A percentile compares a stretch with the other conserved stretches of the same genome.
These are phyloP conservation scores for Chaetogeoica ovagalla DNA, from an alignment of 2,888 invertebrate species.

Conservation along the genomic window DNA sequence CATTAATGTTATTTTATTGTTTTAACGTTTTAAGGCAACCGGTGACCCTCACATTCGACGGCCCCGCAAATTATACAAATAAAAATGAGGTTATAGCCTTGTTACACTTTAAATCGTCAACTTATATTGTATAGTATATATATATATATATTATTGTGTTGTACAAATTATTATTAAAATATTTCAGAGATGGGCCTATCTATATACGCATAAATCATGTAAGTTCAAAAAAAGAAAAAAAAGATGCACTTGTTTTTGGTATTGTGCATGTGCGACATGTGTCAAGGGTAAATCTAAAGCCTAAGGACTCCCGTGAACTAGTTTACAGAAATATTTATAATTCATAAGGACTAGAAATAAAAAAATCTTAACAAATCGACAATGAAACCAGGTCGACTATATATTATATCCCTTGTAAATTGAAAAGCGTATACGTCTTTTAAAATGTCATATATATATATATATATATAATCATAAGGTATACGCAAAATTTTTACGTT, in stretches of 20 bases:
- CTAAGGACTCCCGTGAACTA: conserved; percentile 34
- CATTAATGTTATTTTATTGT: conserved; percentile 23
- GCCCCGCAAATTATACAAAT: conserved; percentile 51
- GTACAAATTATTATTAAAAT: conserved; percentile 14
- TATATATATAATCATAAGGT: too few species aligned
- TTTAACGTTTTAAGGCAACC: conserved; percentile 41
- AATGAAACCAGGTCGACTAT: not conserved
- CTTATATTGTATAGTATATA: conserved; percentile 9
- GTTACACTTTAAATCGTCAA: conserved; percentile 51
- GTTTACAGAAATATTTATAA: conserved; percentile 33
- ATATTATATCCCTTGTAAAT: not conserved
- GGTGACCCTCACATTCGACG: conserved; percentile 38
- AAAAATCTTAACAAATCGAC: not conserved
- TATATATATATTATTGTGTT: too few species aligned
- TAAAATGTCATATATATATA: too few species aligned
- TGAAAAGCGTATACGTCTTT: not conserved
- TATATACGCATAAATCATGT: not conserved
- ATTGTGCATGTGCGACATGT: conserved; percentile 19
- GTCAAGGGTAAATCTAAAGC: conserved; percentile 41
- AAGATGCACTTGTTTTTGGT: conserved; percentile 26
- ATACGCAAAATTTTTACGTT: too few species aligned
- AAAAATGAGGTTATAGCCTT: conserved; percentile 50
- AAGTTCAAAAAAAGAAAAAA: not conserved
- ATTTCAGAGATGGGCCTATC: conserved; percentile 42
- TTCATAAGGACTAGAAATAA: conserved; percentile 10